Percentiles rank a stretch among this genome's conserved stretches.
phyloP scores from a whole-genome alignment of 1,140 invertebrate genomes.

The Elymnias hypermnestra region DNA sequence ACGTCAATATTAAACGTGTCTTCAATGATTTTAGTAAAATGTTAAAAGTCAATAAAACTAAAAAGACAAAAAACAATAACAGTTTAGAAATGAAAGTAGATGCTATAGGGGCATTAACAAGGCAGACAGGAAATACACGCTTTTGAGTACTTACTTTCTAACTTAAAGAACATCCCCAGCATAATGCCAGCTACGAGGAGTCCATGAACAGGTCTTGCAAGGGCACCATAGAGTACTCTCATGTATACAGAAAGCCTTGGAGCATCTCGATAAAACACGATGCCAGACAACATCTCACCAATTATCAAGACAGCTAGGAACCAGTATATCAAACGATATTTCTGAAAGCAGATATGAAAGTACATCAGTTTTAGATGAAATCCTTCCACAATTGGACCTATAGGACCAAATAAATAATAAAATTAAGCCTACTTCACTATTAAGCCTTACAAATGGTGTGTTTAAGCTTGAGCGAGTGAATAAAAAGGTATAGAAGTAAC shows the following conservation, averaged over 20 bases:
- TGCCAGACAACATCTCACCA: slow-evolving; percentile 7
- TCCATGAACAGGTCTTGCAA: slow-evolving; percentile 18
- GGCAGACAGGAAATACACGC: too few relatives aligned
- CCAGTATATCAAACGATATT: slow-evolving; percentile 20
- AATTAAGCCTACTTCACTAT: too few relatives aligned
- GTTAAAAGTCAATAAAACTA: too few relatives aligned
- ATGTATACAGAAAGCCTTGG: slow-evolving; percentile 7
- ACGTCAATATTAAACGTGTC: too few relatives aligned
- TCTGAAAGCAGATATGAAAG: slow-evolving; percentile 9
- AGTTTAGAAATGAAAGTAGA: too few relatives aligned
- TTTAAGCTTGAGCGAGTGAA: too few relatives aligned
- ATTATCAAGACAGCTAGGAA: slow-evolving; percentile 1
- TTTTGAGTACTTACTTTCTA: slow-evolving; percentile 37
- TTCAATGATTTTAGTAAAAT: too few relatives aligned
- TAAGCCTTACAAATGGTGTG: too few relatives aligned
- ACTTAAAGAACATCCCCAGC: slow-evolving; percentile 22
- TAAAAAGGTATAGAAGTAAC: too few relatives aligned
- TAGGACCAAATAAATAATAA: too few relatives aligned
- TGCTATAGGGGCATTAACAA: too few relatives aligned
- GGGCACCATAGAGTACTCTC: slow-evolving; percentile 15
- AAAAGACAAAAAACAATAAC: too few relatives aligned
- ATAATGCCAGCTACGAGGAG: slow-evolving; percentile 8
- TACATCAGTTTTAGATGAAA: background rate
- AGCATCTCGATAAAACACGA: slow-evolving; percentile 25
- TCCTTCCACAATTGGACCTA: background rate